These are phyloP conservation scores for Lamprotornis superbus DNA, from an alignment of 2,113 vertebrate species.

Conservation along the genomic window DNA sequence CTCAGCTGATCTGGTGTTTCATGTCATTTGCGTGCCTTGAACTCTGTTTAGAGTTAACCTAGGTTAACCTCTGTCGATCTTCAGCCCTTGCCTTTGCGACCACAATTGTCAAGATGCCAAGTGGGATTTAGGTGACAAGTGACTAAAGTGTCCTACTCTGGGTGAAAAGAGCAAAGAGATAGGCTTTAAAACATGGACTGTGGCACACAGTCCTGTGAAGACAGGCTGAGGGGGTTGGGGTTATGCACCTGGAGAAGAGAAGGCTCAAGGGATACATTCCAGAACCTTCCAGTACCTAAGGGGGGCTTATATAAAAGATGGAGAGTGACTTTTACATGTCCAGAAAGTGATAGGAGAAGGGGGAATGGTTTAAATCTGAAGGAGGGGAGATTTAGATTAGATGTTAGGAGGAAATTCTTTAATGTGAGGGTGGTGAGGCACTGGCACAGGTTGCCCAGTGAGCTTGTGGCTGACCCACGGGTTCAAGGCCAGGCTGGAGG, in stretches of 20 bases:
- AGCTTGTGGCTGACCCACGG: not conserved
- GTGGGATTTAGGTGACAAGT: not conserved
- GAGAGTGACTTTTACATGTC: not conserved
- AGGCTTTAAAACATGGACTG: not conserved
- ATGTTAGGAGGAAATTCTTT: not conserved
- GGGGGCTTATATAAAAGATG: not conserved
- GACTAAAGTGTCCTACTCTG: not conserved
- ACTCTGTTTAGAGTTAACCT: not conserved
- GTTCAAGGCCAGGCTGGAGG: not conserved
- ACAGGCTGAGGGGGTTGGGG: not conserved
- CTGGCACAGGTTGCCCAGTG: not conserved
- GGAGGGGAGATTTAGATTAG: not conserved
- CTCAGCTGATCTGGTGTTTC: not conserved
- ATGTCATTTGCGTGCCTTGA: not conserved
- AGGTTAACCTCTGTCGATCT: not conserved
- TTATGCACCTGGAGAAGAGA: not conserved
- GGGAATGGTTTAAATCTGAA: not conserved
- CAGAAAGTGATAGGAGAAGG: not conserved
- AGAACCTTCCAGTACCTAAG: not conserved
- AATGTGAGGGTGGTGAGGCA: not conserved
- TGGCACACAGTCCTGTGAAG: not conserved
- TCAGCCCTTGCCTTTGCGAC: not conserved
- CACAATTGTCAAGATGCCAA: not conserved
- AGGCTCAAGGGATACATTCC: not conserved
- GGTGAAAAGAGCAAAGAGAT: not conserved